Base-by-base conservation (phyloP, 2,113 vertebrate genomes). In the Callionymus lyra region DNA sequence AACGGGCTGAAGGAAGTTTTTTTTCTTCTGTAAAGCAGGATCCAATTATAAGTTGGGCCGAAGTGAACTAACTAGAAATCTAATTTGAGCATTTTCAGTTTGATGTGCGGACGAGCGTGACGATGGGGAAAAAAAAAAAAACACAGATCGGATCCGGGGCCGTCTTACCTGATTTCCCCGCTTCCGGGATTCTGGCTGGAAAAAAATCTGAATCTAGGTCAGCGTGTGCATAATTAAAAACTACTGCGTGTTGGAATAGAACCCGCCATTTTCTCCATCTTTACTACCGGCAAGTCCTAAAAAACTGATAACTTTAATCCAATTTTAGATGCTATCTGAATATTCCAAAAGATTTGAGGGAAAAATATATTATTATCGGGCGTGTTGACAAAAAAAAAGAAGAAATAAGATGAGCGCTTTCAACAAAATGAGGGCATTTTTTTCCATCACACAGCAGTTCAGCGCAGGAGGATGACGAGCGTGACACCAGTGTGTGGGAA, bases 11-110 rank as follows among this genome's bases (percentile, higher is more conserved):
- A 60, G 60, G 65, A 71, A 61, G 65, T 55, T 81, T 81, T 70
- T 73, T 72, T 73, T 72, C n/a, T n/a, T n/a, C n/a, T n/a, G n/a
- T 75, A 69, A 72, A 45, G 69, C 45, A 65, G 67, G 80, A 86
- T 82, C 80, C 79, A 85, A 81, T 86, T 85, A 83, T 81, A 81
- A 81, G 72, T 79, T 80, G 62, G 56, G 66, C 69, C 63, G 76
- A 81, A 72, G 59, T 44, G 47, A 66, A 65, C 52, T 41, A 31
- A 44, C 40, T 41, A 54, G 47, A 65, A 77, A 72, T 66, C 50
- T 34, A 58, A 77, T 74, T 77, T 71, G 67, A n/a, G n/a, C 80
- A 83, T 82, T 78, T 79, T 79, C 9, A 16, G 59, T 79, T 81
- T 78, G 66, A 82, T 82, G 75, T 79, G 60, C 61, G 65, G 68